A percentile compares a stretch with the other conserved stretches of the same genome.
Evolutionary conservation across 1,140 invertebrate species (phyloP).

Genomic region (Hormaphis cornu): DNA sequence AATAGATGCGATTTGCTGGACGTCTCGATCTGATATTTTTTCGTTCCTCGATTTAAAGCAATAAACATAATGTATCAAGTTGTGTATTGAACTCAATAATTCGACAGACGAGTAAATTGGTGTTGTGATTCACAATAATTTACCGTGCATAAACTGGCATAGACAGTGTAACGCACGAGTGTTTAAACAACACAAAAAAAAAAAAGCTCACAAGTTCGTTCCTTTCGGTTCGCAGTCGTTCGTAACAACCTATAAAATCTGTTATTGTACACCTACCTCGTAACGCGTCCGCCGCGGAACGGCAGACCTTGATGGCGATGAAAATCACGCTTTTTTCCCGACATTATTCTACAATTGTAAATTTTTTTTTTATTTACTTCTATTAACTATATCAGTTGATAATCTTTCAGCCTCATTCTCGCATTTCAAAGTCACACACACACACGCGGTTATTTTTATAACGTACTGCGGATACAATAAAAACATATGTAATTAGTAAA

Average conservation of each 20-base stretch:
- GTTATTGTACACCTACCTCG: background rate
- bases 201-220: background rate
- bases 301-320: slow-evolving; percentile 7
- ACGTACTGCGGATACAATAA: slow-evolving; percentile 12
- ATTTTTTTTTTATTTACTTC: slow-evolving; percentile 12
- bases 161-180: too few species aligned
- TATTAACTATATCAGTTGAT: slow-evolving; percentile 26
- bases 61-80: too few species aligned
- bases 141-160: too few species aligned
- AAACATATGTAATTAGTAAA: slow-evolving; percentile 22
- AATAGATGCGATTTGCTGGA: background rate
- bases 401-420: slow-evolving; percentile 26
- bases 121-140: too few species aligned
- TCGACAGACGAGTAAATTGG: too few species aligned
- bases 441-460: slow-evolving; percentile 1
- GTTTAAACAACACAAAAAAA: background rate
- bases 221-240: background rate
- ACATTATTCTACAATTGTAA: slow-evolving; percentile 7
- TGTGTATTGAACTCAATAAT: too few species aligned
- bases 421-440: slow-evolving; percentile 24
- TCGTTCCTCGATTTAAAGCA: too few species aligned
- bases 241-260: background rate
- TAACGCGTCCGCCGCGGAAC: background rate
- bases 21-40: background rate
- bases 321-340: slow-evolving; percentile 28